Evolutionary conservation across 2,888 invertebrate genomes (phyloP).

Genomic region (Pristionchus exspectatus): DNA sequence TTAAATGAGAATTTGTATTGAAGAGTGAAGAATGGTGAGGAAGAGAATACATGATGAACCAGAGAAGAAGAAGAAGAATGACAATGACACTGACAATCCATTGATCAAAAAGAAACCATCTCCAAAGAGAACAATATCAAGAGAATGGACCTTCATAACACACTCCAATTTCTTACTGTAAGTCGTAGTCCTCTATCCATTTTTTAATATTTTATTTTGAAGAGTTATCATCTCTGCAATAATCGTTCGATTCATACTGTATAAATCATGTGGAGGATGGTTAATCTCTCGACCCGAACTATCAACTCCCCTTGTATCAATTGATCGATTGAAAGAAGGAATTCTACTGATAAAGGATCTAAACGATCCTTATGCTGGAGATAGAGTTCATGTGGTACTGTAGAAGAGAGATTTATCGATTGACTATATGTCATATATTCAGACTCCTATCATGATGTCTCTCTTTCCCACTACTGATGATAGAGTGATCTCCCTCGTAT

Average conservation of each 20-base stretch:
- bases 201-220: neutral
- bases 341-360: conserved; percentile 28
- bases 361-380: conserved; percentile 22
- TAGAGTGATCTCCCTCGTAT: neutral
- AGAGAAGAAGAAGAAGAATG: conserved; percentile 32
- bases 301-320: conserved; percentile 57
- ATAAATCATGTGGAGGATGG: conserved; percentile 35
- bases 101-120: neutral
- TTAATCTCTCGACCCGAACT: conserved; percentile 55
- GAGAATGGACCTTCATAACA: neutral
- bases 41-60: conserved; percentile 14
- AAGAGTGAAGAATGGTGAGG: conserved; percentile 9
- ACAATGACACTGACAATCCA: neutral
- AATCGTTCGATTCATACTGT: conserved; percentile 26
- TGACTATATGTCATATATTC: neutral
- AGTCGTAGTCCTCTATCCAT: neutral
- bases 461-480: neutral
- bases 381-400: conserved; percentile 43
- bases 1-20: conserved; percentile 1
- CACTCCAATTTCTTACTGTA: neutral
- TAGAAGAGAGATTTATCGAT: neutral
- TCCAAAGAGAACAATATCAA: neutral
- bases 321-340: conserved; percentile 49
- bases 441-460: conserved; percentile 20
- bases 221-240: neutral